Percentiles rank a stretch among this genome's conserved stretches.
These are phyloP conservation scores for Neoaliturus tenellus DNA, from an alignment of 2,888 invertebrate species.

Conservation along the genomic window DNA sequence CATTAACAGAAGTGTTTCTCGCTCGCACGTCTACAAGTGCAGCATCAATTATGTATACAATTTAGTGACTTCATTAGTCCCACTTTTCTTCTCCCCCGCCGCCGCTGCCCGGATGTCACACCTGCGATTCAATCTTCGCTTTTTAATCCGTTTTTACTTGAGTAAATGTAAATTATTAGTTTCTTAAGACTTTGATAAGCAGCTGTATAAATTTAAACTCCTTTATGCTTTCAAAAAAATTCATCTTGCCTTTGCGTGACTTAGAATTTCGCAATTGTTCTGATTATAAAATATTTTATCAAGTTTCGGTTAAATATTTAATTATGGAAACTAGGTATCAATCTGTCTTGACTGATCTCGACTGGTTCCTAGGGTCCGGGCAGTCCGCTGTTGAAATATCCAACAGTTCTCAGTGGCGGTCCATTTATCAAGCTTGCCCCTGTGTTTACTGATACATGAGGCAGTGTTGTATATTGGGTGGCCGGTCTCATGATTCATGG, in stretches of 20 bases:
- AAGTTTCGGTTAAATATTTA: too few relatives aligned
- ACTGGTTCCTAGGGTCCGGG: too few relatives aligned
- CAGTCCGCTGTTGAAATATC: too few relatives aligned
- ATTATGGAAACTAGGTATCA: too few relatives aligned
- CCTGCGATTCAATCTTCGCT: not conserved
- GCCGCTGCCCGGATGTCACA: not conserved
- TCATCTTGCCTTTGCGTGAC: too few relatives aligned
- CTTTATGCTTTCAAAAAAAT: too few relatives aligned
- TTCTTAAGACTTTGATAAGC: not conserved
- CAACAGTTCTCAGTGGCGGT: not conserved
- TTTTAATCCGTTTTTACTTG: not conserved
- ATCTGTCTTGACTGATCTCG: too few relatives aligned
- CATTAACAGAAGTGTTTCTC: constrained; percentile 23
- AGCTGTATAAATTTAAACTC: too few relatives aligned
- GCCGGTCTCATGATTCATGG: constrained; percentile 12
- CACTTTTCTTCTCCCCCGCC: not conserved
- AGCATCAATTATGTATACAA: constrained; percentile 44
- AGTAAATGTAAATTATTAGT: not conserved
- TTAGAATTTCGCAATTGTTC: too few relatives aligned
- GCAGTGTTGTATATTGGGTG: not conserved
- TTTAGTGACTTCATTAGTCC: constrained; percentile 43
- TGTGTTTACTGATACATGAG: constrained; percentile 12
- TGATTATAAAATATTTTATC: too few relatives aligned
- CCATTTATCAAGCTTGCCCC: not conserved
- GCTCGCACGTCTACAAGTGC: constrained; percentile 18